Evolutionary conservation across 1,140 invertebrate genomes (phyloP).

Genomic region (Penaeus chinensis): DNA sequence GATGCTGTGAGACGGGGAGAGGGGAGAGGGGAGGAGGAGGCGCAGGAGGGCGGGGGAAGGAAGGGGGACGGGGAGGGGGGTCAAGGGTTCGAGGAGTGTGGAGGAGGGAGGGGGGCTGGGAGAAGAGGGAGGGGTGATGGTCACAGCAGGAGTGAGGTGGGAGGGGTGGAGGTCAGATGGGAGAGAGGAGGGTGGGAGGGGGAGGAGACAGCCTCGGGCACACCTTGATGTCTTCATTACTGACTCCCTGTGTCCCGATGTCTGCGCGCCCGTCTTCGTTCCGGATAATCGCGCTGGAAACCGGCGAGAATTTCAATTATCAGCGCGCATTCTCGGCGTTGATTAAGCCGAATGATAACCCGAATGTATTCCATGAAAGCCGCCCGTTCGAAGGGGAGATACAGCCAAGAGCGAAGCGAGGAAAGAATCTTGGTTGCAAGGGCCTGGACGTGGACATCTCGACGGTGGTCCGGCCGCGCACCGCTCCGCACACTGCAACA

Average conservation of each 20-base stretch:
- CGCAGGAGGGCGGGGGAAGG: neutral
- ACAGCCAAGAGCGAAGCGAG: no score
- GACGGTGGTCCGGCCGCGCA: conserved; percentile 1
- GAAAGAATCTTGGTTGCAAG: neutral
- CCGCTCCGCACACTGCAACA: conserved; percentile 18
- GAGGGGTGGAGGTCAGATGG: conserved; percentile 14
- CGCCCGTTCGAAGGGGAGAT: no score
- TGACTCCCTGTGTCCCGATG: conserved; percentile 1
- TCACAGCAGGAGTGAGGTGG: no score
- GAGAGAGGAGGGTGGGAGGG: neutral
- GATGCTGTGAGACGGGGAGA: no score
- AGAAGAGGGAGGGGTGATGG: conserved; percentile 15
- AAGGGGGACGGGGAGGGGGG: neutral
- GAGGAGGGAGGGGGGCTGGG: neutral
- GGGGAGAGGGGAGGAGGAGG: neutral
- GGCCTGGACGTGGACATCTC: conserved; percentile 14
- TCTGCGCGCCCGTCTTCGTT: conserved; percentile 13
- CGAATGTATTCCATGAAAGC: no score
- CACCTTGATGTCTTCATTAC: conserved; percentile 54
- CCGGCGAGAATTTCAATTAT: no score
- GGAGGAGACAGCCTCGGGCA: conserved; percentile 29
- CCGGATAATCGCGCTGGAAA: no score
- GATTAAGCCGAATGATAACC: no score
- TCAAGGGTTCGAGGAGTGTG: conserved; percentile 2
- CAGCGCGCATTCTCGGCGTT: no score